phyloP scores from a whole-genome alignment of 1,140 invertebrate genomes.

The Tetramorium parvispinum region DNA sequence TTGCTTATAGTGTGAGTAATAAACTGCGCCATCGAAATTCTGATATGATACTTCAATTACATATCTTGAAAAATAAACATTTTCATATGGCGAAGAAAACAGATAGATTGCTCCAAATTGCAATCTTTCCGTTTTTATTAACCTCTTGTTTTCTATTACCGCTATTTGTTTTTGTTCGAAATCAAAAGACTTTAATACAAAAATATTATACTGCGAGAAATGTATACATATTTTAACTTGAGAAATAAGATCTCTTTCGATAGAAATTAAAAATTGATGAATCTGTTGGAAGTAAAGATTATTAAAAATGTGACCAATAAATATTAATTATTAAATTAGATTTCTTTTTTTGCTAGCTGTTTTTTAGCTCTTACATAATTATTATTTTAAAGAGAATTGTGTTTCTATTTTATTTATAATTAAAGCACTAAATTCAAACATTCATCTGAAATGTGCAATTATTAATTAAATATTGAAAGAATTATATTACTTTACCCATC shows the following conservation, averaged over 20 bases:
- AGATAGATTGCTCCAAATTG: neutral
- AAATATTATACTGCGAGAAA: neutral
- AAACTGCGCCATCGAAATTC: slow-evolving; percentile 10
- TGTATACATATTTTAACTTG: neutral
- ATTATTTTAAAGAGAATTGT: neutral
- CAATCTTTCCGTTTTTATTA: slow-evolving; percentile 12
- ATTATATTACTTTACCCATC: neutral
- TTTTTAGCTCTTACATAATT: neutral
- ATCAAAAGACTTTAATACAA: neutral
- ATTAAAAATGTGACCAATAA: neutral
- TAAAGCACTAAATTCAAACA: neutral
- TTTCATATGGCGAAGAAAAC: neutral
- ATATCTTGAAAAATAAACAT: slow-evolving; percentile 14
- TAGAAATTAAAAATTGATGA: neutral
- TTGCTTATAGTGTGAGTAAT: neutral
- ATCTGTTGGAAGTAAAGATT: neutral
- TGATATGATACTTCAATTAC: neutral
- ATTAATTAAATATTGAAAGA: neutral
- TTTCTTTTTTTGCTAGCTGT: neutral
- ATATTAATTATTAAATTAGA: neutral
- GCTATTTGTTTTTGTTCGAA: neutral
- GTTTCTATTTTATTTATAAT: neutral
- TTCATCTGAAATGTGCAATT: neutral
- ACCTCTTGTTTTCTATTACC: neutral
- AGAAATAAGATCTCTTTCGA: neutral